Evolutionary conservation across 2,797 vertebrate species (phyloP), one percentile per base, ranked within the genome.

Genomic region (Sebastiscus albofasciatus): DNA sequence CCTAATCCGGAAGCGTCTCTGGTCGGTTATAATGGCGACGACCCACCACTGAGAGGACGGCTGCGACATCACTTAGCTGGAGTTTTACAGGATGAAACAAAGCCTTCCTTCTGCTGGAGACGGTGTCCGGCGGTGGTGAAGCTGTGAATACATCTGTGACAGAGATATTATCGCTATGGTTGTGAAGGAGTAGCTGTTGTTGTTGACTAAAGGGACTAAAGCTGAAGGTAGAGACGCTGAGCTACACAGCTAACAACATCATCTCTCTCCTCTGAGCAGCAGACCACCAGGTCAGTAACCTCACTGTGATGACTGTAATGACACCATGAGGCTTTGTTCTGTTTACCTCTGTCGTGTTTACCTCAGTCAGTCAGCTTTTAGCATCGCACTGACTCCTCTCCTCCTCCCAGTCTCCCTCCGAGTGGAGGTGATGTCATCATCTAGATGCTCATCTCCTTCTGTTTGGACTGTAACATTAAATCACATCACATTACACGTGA

Each of bases 1-100:
- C 91, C 89, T 70, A 78, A 18, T 13, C 86, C 12, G 93, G 91
- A 94, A 93, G 83, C 34, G 24, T 5, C 20, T 2, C 11, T 18
- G 3, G 42, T 3, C 8, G 26, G 6, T 58, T 27, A 58, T 39
- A 67, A 49, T n/a, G 46, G 66, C 58, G 24, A 61, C 56, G 16
- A 14, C 59, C 14, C 39, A 10, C 24, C 34, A 26, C 24, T 55
- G 10, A 22, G 13, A 61, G 59, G 16, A 61, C 67, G 6, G 3
- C 58, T 73, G 31, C 67, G 29, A 61, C 72, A 27, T 39, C 3
- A 69, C 54, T 6, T 52, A 68, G 10, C 46, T 1, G 6, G 20
- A 31, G 31, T 66, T 80, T 58, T 14, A 52, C 18, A 8, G 1
- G 34, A 72, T 27, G 8, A 83, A 84, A 73, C 13, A 14, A 62